Percentiles rank a stretch among this genome's conserved stretches.
phyloP scores from a whole-genome alignment of 2,113 vertebrate genomes.

The Syngnathus floridae region DNA sequence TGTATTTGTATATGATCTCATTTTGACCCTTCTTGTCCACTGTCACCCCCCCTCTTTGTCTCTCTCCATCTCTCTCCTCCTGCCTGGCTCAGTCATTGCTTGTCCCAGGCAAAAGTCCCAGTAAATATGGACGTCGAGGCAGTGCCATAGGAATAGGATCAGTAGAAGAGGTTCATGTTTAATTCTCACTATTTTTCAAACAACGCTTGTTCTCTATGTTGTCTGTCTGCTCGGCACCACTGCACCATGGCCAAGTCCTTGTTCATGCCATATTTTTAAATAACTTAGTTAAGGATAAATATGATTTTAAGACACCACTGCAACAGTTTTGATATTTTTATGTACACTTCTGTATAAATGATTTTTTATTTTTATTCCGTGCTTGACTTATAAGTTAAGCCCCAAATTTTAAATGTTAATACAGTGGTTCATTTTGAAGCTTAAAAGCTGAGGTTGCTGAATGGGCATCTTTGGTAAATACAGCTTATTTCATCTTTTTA shows the following conservation, averaged over 20 bases:
- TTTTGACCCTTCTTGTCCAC: conserved; percentile 20
- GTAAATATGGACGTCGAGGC: conserved; percentile 96
- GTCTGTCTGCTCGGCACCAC: conserved; percentile 41
- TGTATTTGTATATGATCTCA: conserved; percentile 44
- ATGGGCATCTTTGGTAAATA: too few species aligned
- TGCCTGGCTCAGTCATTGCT: conserved; percentile 86
- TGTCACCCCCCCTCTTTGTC: conserved; percentile 25
- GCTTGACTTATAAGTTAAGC: not conserved
- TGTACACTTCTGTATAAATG: not conserved
- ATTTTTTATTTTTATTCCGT: not conserved
- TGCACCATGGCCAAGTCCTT: conserved; percentile 21
- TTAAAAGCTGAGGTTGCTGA: too few species aligned
- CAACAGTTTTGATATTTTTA: too few species aligned
- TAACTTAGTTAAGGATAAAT: not conserved
- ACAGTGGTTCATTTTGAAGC: not conserved
- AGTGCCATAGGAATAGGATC: conserved; percentile 99
- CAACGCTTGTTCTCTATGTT: conserved; percentile 27
- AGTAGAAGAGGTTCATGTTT: conserved; percentile 93
- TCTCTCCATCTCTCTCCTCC: conserved; percentile 27
- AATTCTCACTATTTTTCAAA: conserved; percentile 62
- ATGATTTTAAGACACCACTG: not conserved
- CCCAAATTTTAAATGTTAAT: not conserved
- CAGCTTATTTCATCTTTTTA: too few species aligned
- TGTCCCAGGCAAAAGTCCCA: conserved; percentile 92
- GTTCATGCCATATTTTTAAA: not conserved